Evolutionary conservation across 2,113 vertebrate genomes (phyloP), one percentile per base, ranked within the genome.

Genomic region (Phylloscopus trochilus): DNA sequence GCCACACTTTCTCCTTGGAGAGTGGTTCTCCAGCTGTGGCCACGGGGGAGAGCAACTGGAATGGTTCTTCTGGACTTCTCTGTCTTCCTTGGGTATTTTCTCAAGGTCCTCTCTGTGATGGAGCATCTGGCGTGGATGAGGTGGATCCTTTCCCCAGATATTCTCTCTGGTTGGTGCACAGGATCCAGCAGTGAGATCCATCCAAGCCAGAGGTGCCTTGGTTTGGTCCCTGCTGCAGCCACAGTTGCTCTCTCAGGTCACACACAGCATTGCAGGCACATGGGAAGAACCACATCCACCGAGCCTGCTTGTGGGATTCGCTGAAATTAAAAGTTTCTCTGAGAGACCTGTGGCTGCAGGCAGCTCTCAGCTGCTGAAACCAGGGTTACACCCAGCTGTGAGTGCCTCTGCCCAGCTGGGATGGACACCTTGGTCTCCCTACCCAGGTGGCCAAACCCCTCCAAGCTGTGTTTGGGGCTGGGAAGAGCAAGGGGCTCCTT

Each of bases 351-450:
- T 37, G 81, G 82, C 90, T 90, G 85, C 60, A 76, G 70, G 27
- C 82, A 83, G 64, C 76, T 44, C 76, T 67, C 92, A 93, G 92
- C 91, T 96, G 89, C 83, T 3, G 52, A 93, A 94, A 91, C 92
- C 69, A 39, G 78, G 62, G 74, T 31, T 76, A 41, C 3, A 85
- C 70, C 78, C 95, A 93, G 87, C 87, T 96, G 90, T 4, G 22
- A 84, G 69, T 2, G 0, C 82, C 30, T 49, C 90, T 96, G 74
- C 93, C 95, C 82, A 76, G 90, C 90, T 8, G 24, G 69, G 87
- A 78, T 11, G 1, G 72, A 30, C 9, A 5, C 59, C 56, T 79
- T 47, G 49, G 33, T 56, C 74, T 92, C 56, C 74, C 16, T 49
- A 9, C 70, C 44, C 70, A 79, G 74, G 37, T 92, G 63, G n/a